Evolutionary conservation across 2,888 invertebrate genomes (phyloP).

Genomic region (Ormyrus pomaceus): DNA sequence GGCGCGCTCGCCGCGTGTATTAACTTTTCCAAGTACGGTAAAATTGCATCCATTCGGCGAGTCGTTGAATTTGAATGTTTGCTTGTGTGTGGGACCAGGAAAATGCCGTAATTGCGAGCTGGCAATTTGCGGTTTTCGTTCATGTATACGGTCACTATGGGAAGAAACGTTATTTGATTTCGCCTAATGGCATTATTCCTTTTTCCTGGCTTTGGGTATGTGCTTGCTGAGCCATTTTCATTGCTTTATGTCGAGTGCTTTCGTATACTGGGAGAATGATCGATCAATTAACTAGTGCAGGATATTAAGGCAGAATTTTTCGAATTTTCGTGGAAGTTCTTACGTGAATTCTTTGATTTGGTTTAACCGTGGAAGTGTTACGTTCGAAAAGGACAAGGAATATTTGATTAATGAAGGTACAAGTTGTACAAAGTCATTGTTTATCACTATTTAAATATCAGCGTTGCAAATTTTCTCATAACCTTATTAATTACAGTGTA

Average conservation of each 20-base stretch:
- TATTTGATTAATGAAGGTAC: too few species aligned
- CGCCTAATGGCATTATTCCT: constrained; percentile 14
- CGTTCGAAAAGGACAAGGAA: too few species aligned
- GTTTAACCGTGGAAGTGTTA: too few species aligned
- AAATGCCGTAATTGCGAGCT: constrained; percentile 27
- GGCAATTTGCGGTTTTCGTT: constrained; percentile 44
- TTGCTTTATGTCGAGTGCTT: neutral
- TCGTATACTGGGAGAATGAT: neutral
- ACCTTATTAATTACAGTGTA: too few species aligned
- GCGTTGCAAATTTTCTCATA: too few species aligned
- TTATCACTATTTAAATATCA: too few species aligned
- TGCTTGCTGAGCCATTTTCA: constrained; percentile 10
- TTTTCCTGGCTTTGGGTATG: neutral
- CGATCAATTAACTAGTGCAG: constrained; percentile 2
- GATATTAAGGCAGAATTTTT: too few species aligned
- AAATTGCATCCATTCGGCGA: constrained; percentile 30
- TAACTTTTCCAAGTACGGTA: constrained; percentile 44
- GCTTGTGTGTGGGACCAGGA: neutral
- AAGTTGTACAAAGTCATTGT: too few species aligned
- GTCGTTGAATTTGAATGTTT: constrained; percentile 45
- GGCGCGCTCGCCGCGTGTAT: constrained; percentile 8
- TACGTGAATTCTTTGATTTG: too few species aligned
- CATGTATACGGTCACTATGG: neutral
- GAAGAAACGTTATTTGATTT: constrained; percentile 21
- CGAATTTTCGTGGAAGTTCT: too few species aligned